A percentile compares a stretch with the other conserved stretches of the same genome.
Conservation (phyloP, 2,888 invertebrate species). For the Mongoloraphidia duomilia region DNA sequence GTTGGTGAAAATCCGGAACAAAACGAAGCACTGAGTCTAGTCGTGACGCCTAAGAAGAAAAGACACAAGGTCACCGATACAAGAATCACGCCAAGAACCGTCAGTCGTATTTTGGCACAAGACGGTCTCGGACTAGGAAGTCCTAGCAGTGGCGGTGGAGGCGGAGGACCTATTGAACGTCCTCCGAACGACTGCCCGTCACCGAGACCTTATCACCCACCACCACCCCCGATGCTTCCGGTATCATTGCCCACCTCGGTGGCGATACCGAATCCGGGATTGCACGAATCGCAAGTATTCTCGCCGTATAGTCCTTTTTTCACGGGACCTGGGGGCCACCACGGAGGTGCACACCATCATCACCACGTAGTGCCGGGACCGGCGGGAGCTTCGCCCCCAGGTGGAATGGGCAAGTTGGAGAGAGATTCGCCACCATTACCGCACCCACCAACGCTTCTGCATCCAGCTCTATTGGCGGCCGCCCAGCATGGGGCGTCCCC, state of each 20-base stretch:
- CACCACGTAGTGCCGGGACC: slow-evolving; percentile 27
- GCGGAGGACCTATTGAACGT: slow-evolving; percentile 40
- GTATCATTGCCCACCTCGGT: slow-evolving; percentile 87
- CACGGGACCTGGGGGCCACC: slow-evolving; percentile 38
- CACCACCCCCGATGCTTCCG: slow-evolving; percentile 70
- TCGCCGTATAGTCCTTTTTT: slow-evolving; percentile 86
- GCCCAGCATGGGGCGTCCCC: slow-evolving; percentile 71
- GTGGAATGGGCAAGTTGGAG: slow-evolving; percentile 48
- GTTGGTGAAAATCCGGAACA: slow-evolving; percentile 62
- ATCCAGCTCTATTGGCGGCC: slow-evolving; percentile 71
- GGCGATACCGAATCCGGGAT: slow-evolving; percentile 90
- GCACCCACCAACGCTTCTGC: slow-evolving; percentile 71
- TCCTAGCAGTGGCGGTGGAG: slow-evolving; percentile 37
- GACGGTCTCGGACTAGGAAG: slow-evolving; percentile 63
- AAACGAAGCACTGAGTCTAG: slow-evolving; percentile 86
- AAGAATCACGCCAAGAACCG: slow-evolving; percentile 79
- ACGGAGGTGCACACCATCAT: slow-evolving; percentile 29
- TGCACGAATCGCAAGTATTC: slow-evolving; percentile 88
- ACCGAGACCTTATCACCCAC: slow-evolving; percentile 58
- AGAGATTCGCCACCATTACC: slow-evolving; percentile 74
- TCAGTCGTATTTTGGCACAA: slow-evolving; percentile 71
- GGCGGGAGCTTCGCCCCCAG: slow-evolving; percentile 42
- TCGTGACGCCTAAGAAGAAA: slow-evolving; percentile 91
- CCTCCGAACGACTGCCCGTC: slow-evolving; percentile 53
- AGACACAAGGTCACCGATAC: slow-evolving; percentile 95